A percentile compares a stretch with the other conserved stretches of the same genome.
phyloP scores from a whole-genome alignment of 2,888 invertebrate species.

The Parthenolecanium corni region DNA sequence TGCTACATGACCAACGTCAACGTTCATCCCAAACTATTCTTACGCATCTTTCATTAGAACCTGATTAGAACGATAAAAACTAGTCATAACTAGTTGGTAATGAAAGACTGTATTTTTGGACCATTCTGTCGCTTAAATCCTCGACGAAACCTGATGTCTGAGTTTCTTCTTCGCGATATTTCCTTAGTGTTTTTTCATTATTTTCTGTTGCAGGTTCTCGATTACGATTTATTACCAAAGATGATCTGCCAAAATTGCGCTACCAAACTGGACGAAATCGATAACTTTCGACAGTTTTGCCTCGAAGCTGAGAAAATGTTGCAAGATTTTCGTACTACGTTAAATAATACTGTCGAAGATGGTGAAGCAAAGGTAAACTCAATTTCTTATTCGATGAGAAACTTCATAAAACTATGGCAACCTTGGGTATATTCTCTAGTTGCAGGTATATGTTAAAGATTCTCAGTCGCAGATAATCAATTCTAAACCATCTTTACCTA shows the following conservation, averaged over 20 bases:
- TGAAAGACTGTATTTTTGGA: too few relatives aligned
- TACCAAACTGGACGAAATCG: constrained; percentile 49
- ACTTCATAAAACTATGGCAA: too few relatives aligned
- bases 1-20: too few relatives aligned
- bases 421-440: not conserved
- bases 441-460: constrained; percentile 19
- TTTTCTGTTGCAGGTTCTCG: constrained; percentile 46
- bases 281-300: constrained; percentile 52
- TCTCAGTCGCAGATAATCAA: not conserved
- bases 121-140: too few relatives aligned
- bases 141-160: too few relatives aligned
- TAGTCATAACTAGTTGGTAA: too few relatives aligned
- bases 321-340: constrained; percentile 51
- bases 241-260: constrained; percentile 54
- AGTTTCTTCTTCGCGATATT: too few relatives aligned
- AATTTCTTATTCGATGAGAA: constrained; percentile 8
- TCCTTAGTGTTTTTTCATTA: not conserved
- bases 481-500: too few relatives aligned
- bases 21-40: too few relatives aligned
- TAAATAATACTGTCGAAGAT: constrained; percentile 47
- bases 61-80: too few relatives aligned
- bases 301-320: constrained; percentile 55
- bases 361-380: constrained; percentile 30
- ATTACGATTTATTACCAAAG: constrained; percentile 57
- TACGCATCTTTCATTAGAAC: too few relatives aligned